Evolutionary conservation across 2,113 vertebrate genomes (phyloP), one percentile per base, ranked within the genome.

Genomic region (Notarius lentiginosus): DNA sequence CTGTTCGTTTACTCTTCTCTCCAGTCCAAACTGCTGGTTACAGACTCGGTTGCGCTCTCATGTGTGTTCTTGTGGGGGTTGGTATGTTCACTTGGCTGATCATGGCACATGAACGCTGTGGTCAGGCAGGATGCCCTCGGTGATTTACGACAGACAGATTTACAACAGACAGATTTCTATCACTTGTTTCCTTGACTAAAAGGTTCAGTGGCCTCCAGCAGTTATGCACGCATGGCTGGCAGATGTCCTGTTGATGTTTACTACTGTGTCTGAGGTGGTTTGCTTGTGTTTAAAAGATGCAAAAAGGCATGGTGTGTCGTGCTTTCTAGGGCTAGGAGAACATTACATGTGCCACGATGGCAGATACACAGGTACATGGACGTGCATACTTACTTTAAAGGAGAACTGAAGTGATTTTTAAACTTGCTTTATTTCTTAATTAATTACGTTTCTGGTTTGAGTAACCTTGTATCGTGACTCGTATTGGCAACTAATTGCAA

Each of bases 1-100:
- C 17, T 53, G 18, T 51, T 53, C 22, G n/a, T 87, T 84, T 84
- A 82, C 82, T 75, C 49, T 77, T 75, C 61, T 84, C 34, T 34
- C 58, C 85, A 30, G 55, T 82, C 86, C 86, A 75, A 76, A 84
- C 27, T 49, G 10, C 53, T 80, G 76, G 58, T 79, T 84, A 61
- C 73, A 79, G 73, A 66, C 87, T 81, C 56, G 17, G 11, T 76
- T 76, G 30, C 65, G 53, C 70, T 85, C 60, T 47, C 49, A 24
- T 79, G 84, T 86, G 55, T 72, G 63, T 73, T 84, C 73, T 86
- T 86, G 49, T 61, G 63, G 80, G 70, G 68, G 11, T 7, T 83
- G 49, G 65, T 49, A 41, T 53, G 49, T 56, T 20, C 17, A 11
- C 47, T 81, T 51, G 53, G 82, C 15, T 12, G 51, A 77, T 15